These are phyloP conservation scores for Accipiter virgatus DNA, from an alignment of 2,113 vertebrate species.

Conservation along the genomic window DNA sequence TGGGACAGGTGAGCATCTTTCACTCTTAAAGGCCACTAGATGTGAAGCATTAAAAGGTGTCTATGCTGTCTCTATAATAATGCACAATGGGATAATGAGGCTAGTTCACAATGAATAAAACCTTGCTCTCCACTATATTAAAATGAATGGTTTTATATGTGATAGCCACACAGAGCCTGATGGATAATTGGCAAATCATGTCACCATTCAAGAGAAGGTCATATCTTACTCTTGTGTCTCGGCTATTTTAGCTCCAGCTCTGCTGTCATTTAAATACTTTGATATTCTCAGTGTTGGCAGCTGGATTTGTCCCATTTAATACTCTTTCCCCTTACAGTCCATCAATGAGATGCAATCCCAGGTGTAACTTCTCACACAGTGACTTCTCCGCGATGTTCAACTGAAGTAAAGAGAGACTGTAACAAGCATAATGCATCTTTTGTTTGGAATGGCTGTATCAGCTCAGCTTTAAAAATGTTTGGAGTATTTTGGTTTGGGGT, in stretches of 20 bases:
- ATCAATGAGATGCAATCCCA: not conserved
- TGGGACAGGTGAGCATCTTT: not conserved
- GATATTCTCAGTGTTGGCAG: not conserved
- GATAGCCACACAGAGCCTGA: not conserved
- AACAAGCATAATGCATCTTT: not conserved
- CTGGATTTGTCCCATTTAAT: not conserved
- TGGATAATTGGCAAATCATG: slow-evolving; percentile 40
- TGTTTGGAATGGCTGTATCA: not conserved
- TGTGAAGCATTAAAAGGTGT: not conserved
- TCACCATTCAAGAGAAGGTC: slow-evolving; percentile 32
- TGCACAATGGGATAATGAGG: not conserved
- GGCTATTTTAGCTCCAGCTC: slow-evolving; percentile 10
- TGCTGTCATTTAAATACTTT: slow-evolving; percentile 23
- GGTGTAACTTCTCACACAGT: not conserved
- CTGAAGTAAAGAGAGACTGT: not conserved
- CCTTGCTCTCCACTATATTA: not conserved
- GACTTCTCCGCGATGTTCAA: not conserved
- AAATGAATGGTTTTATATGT: slow-evolving; percentile 7
- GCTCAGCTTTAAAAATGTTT: not conserved
- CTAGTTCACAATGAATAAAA: not conserved
- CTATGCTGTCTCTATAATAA: not conserved
- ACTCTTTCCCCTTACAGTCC: not conserved
- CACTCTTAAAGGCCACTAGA: not conserved
- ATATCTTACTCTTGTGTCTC: not conserved
- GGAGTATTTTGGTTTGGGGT: not conserved